phyloP scores from a whole-genome alignment of 1,140 invertebrate species.

The Megalonaias nervosa region DNA sequence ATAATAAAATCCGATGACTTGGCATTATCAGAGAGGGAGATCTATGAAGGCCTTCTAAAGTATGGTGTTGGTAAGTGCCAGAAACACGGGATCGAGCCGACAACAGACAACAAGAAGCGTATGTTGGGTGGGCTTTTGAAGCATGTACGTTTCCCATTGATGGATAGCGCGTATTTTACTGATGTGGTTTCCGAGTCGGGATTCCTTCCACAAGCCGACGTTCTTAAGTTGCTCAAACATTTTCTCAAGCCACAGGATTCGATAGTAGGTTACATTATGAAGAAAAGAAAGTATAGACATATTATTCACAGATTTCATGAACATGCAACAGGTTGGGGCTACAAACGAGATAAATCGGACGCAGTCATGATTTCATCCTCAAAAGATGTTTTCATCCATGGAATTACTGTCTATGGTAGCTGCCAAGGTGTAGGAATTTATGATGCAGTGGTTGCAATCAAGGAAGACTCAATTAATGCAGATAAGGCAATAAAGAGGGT shows the following conservation, averaged over 20 bases:
- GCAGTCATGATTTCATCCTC: conserved; percentile 18
- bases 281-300: conserved; percentile 2
- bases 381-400: conserved; percentile 18
- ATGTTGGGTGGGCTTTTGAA: conserved; percentile 28
- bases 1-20: conserved; percentile 35
- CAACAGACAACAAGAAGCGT: conserved; percentile 21
- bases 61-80: conserved; percentile 36
- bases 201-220: conserved; percentile 9
- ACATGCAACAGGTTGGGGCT: conserved; percentile 18
- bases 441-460: not conserved
- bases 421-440: conserved; percentile 9
- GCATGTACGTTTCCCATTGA: conserved; percentile 41
- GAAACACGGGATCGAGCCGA: conserved; percentile 14
- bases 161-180: conserved; percentile 29
- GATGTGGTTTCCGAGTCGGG: conserved; percentile 2
- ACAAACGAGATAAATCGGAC: conserved; percentile 26
- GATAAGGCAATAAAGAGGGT: conserved; percentile 3
- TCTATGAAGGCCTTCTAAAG: conserved; percentile 31
- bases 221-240: conserved; percentile 13
- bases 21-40: conserved; percentile 18
- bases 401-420: conserved; percentile 20
- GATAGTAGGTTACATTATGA: conserved; percentile 1
- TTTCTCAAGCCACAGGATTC: not conserved
- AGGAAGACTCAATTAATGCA: conserved; percentile 6
- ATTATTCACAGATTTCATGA: conserved; percentile 9